A percentile compares a stretch with the other conserved stretches of the same genome.
These are phyloP conservation scores for Sisor rabdophorus DNA, from an alignment of 2,113 vertebrate genomes.

Conservation along the genomic window DNA sequence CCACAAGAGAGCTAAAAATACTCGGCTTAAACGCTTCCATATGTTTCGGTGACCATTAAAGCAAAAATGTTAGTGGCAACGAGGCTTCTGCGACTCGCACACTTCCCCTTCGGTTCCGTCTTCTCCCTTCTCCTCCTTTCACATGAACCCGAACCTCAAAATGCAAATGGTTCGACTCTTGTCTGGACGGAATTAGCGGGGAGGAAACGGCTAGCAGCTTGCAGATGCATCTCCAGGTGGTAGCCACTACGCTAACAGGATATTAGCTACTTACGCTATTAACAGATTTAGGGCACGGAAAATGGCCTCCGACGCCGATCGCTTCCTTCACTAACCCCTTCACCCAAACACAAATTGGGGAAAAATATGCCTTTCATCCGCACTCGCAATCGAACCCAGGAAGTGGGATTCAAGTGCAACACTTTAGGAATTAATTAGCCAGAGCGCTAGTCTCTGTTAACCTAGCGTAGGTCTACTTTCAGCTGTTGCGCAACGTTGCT, in stretches of 20 bases:
- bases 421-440: neutral
- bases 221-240: constrained; percentile 45
- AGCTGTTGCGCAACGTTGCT: neutral
- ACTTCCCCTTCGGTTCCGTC: constrained; percentile 30
- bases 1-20: constrained; percentile 52
- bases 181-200: constrained; percentile 21
- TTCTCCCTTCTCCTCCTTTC: constrained; percentile 23
- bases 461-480: neutral
- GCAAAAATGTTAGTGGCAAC: constrained; percentile 47
- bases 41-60: constrained; percentile 49
- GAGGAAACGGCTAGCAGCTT: constrained; percentile 41
- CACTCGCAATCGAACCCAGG: neutral
- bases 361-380: constrained; percentile 34
- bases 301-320: constrained; percentile 34
- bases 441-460: neutral
- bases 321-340: constrained; percentile 42
- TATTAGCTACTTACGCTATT: constrained; percentile 53
- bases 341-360: constrained; percentile 36
- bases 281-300: constrained; percentile 50
- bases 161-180: constrained; percentile 20
- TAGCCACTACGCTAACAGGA: constrained; percentile 46
- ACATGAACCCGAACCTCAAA: constrained; percentile 23
- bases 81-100: constrained; percentile 32
- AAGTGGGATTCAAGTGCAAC: constrained; percentile 16
- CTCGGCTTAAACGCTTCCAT: constrained; percentile 50